A percentile compares a stretch with the other conserved stretches of the same genome.
These are phyloP conservation scores for Emmelina monodactyla DNA, from an alignment of 2,888 invertebrate species.

Conservation along the genomic window DNA sequence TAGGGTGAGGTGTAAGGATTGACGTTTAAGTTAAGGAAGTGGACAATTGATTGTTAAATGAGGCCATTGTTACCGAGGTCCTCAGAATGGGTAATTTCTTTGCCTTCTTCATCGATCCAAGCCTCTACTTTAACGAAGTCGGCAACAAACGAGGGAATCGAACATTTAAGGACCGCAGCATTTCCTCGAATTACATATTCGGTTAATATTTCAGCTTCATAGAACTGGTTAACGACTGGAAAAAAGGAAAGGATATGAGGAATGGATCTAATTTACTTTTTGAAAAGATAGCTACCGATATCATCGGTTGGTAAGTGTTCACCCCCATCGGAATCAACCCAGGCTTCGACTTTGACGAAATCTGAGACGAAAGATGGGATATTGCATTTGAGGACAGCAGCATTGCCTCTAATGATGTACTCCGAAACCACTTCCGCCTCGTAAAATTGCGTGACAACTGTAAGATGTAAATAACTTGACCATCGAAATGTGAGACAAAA, in stretches of 20 bases:
- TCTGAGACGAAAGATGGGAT: conserved; percentile 91
- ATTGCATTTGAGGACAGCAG: conserved; percentile 87
- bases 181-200: conserved; percentile 92
- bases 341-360: conserved; percentile 88
- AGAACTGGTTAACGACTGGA: conserved; percentile 81
- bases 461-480: conserved; percentile 22
- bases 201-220: conserved; percentile 87
- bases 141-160: conserved; percentile 89
- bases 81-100: conserved; percentile 71
- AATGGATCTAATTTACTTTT: conserved; percentile 2
- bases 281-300: conserved; percentile 69
- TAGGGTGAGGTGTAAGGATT: conserved; percentile 33
- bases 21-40: conserved; percentile 30
- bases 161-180: conserved; percentile 87
- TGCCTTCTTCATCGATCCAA: conserved; percentile 75
- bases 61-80: conserved; percentile 72
- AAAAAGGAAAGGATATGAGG: conserved; percentile 16
- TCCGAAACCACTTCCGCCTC: conserved; percentile 90
- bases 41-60: conserved; percentile 28
- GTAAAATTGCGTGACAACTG: conserved; percentile 90
- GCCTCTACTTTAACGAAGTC: conserved; percentile 91
- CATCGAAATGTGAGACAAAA: too few species aligned
- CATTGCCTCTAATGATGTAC: conserved; percentile 88
- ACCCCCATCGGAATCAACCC: conserved; percentile 73
- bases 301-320: conserved; percentile 74